Percentiles rank a stretch among this genome's conserved stretches.
Evolutionary conservation across 92 coral and sea anemone species (phyloP).

Genomic region (Micromussa lordhowensis): DNA sequence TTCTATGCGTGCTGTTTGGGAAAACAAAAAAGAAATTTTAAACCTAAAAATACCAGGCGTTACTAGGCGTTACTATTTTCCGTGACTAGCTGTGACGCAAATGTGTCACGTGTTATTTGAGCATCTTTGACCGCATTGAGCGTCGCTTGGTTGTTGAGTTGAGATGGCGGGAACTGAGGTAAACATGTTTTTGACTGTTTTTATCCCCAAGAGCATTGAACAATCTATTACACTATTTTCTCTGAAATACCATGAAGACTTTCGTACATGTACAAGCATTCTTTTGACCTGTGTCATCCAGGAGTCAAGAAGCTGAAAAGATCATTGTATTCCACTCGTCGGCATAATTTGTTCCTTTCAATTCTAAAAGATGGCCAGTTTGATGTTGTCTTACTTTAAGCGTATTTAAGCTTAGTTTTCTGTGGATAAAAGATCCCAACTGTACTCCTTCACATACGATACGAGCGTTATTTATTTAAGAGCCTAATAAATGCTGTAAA

Average conservation of each 20-base stretch:
- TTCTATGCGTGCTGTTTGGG: background rate
- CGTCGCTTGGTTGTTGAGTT: background rate
- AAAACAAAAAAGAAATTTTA: too few species aligned
- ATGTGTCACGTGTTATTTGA: constrained; percentile 11
- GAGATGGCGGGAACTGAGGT: constrained; percentile 30
- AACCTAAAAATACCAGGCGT: background rate
- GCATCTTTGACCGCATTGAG: background rate
- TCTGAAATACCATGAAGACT: background rate
- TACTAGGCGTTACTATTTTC: too few species aligned
- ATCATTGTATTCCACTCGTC: background rate
- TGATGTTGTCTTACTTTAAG: background rate
- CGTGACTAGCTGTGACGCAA: constrained; percentile 20
- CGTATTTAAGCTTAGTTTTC: background rate
- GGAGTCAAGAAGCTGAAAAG: background rate
- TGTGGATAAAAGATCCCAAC: background rate
- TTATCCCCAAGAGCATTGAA: background rate
- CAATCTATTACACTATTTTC: background rate
- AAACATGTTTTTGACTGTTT: background rate
- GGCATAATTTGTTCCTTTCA: background rate
- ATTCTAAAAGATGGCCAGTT: too few species aligned
- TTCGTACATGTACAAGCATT: background rate
- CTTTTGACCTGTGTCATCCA: background rate
- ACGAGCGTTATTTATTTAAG: background rate
- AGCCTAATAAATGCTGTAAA: background rate
- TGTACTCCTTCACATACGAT: background rate